A percentile compares a stretch with the other conserved stretches of the same genome.
These are phyloP conservation scores for Muntiacus muntjak DNA, from an alignment of 2,113 vertebrate genomes.

Conservation along the genomic window DNA sequence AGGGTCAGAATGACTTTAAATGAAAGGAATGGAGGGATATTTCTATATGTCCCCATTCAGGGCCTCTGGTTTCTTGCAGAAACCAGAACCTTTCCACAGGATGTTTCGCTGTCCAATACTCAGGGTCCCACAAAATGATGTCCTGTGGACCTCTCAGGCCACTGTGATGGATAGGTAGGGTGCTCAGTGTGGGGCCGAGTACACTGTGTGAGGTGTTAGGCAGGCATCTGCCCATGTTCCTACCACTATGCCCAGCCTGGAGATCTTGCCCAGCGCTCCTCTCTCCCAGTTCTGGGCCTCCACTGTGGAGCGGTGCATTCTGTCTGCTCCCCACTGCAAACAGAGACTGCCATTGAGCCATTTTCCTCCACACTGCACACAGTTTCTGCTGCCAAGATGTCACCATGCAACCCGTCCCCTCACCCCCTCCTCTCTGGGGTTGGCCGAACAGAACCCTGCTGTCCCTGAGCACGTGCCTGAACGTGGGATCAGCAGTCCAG, in stretches of 20 bases:
- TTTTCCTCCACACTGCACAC: background rate
- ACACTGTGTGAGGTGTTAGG: background rate
- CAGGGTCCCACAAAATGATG: background rate
- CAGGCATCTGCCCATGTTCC: background rate
- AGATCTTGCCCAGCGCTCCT: background rate
- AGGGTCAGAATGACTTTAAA: background rate
- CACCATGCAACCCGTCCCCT: slow-evolving; percentile 20
- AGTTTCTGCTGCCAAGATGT: slow-evolving; percentile 51
- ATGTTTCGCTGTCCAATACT: background rate
- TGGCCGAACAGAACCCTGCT: background rate
- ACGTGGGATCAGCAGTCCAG: background rate
- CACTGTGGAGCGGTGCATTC: background rate
- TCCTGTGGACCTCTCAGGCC: too few relatives aligned
- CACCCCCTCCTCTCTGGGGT: background rate
- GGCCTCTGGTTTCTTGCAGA: background rate
- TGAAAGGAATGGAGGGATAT: background rate
- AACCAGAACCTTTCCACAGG: background rate
- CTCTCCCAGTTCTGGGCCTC: background rate
- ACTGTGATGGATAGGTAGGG: background rate
- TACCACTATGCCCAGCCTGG: accelerated
- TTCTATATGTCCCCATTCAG: background rate
- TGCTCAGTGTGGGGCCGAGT: accelerated
- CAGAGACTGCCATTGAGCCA: slow-evolving; percentile 18
- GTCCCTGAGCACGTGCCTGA: background rate
- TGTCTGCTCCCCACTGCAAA: background rate